Evolutionary conservation across 2,113 vertebrate genomes (phyloP), one percentile per base, ranked within the genome.

Genomic region (Nycticebus coucang): DNA sequence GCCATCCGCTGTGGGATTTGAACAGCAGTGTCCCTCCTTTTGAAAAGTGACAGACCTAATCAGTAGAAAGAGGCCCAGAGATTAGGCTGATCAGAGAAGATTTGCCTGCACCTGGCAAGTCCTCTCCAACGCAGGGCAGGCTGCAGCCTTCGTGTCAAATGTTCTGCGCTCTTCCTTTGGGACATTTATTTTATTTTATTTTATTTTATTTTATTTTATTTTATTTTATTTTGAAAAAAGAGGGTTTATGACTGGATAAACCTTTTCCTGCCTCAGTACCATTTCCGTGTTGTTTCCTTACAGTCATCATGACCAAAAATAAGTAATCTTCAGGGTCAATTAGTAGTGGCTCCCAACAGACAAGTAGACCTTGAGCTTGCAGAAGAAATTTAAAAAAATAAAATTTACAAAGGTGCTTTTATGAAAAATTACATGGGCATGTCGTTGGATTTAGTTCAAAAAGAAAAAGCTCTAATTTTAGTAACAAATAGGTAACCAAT

Each of bases 381-480:
- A 66, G 17, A 78, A 87, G 78, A 64, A 96, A 55, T 96, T 97
- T 97, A 41, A 60, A 91, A 91, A 96, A 97, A 57, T 57, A 78
- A 93, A 94, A 96, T 85, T 96, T 92, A 71, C 90, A 96, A 94
- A 84, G 66, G 6, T 96, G 30, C 37, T 93, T 93, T 97, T 87
- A 80, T 97, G 78, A 92, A 13, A 96, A 96, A 97, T 96, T 37
- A 69, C 45, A 92, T 86, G 60, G 89, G 71, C 78, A 81, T 95
- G 93, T 93, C 97, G 9, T 77, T 94, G 8, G 86, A 98, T 97
- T 97, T 97, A 94, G 79, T 37, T 97, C 35, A 90, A 95, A 94
- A 97, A 97, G 94, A 92, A 94, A 89, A 95, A 97, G 97, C 98
- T 95, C 4, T 95, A 93, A 97, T 96, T 97, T 94, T 97, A 95